Base-by-base conservation (phyloP, 2,113 vertebrate genomes). In the Aramus guarauna region DNA sequence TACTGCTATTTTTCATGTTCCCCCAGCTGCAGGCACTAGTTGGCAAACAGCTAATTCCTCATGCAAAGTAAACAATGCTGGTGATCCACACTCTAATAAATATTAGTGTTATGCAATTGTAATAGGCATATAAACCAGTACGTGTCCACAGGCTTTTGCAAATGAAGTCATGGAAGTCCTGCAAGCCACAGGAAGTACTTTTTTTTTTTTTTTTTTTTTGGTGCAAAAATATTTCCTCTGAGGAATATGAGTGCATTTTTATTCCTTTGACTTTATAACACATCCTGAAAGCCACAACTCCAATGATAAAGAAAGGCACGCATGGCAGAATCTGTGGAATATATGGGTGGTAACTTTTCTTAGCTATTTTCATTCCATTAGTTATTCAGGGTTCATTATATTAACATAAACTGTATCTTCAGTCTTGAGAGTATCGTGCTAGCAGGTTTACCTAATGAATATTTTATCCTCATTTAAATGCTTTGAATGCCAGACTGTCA, bases 321-420 rank as follows among this genome's bases (percentile, higher is more conserved):
- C 14, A 18, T 29, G 27, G 30, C 26, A 92, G 55, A 92, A 83
- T 36, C 37, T 86, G 41, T 87, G 60, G 45, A 89, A 91, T 87
- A 75, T 43, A 63, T 74, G 27, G 36, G 16, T 66, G 43, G 12
- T 58, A 95, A 75, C 9, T 94, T 96, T 91, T 87, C 48, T 87
- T 55, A 84, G 52, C 50, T 63, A 6, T 92, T 89, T 91, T 96
- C 60, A 32, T 94, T 74, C 39, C 64, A 87, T 91, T 94, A 92
- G 80, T 92, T 94, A 67, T 85, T 91, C 77, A 90, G 74, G 52
- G 43, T 36, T 95, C 62, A 76, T 84, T 94, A 75, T 64, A 41
- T 41, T 64, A 87, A 68, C 39, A 82, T 87, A 77, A 87, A 87
- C 69, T 79, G 3, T 72, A 12, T 71, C 29, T 78, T 91, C 62